Evolutionary conservation across 2,888 invertebrate genomes (phyloP).

Genomic region (Limnephilus lunatus): DNA sequence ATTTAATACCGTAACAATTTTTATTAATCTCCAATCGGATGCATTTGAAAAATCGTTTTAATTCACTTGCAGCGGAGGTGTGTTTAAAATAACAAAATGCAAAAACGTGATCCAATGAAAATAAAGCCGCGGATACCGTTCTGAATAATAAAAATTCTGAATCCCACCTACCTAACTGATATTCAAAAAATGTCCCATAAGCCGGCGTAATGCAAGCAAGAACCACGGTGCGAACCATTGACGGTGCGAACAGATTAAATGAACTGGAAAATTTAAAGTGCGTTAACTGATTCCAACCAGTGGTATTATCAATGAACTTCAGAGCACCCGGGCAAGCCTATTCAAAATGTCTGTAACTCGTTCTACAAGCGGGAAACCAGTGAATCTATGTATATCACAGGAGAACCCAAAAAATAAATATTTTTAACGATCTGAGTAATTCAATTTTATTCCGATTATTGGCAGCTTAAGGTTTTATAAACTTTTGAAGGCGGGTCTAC

Average conservation of each 20-base stretch:
- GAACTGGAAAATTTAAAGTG: background rate
- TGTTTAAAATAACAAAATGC: constrained; percentile 6
- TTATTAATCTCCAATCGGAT: background rate
- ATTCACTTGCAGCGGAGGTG: background rate
- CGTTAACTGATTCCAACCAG: background rate
- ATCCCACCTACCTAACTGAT: background rate
- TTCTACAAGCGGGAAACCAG: no score
- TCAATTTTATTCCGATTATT: no score
- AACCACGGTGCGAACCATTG: background rate
- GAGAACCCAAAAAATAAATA: no score
- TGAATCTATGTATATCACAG: no score
- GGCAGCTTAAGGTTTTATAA: no score
- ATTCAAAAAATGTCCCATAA: background rate
- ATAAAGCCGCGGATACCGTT: background rate
- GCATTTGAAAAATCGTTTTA: background rate
- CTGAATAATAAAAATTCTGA: background rate
- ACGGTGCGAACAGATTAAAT: background rate
- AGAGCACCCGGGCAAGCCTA: no score
- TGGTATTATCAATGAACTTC: no score
- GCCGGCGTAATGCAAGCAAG: background rate
- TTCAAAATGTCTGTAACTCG: no score
- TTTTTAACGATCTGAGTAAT: no score
- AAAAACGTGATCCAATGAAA: background rate
- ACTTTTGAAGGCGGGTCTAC: no score
- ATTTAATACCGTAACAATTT: background rate